Evolutionary conservation across 2,888 invertebrate genomes (phyloP).

Genomic region (Meandrusa payeni): DNA sequence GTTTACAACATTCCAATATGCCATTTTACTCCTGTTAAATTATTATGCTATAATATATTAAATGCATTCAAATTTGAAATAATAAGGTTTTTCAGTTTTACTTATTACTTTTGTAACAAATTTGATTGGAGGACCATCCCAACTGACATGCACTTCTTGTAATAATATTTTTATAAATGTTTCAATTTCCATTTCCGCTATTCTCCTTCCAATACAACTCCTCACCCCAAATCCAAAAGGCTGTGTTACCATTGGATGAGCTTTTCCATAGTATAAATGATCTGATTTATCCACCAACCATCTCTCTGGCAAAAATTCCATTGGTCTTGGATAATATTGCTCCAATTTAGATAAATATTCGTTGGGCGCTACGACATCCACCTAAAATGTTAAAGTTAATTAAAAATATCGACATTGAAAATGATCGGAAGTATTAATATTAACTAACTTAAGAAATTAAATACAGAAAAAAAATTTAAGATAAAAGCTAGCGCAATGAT

Average conservation of each 20-base stretch:
- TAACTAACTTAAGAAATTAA: too few relatives aligned
- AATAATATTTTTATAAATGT: conserved; percentile 62
- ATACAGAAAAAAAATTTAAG: too few relatives aligned
- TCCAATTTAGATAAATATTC: conserved; percentile 81
- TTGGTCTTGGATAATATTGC: conserved; percentile 78
- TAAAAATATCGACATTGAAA: too few relatives aligned
- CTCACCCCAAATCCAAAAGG: conserved; percentile 87
- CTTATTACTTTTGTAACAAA: conserved; percentile 49
- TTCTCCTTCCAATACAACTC: conserved; percentile 85
- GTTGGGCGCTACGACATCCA: conserved; percentile 88
- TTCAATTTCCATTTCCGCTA: conserved; percentile 87
- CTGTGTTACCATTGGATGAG: conserved; percentile 81
- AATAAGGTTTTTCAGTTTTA: conserved; percentile 51
- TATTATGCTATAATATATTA: conserved; percentile 23
- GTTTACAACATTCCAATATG: too few relatives aligned
- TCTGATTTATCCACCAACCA: conserved; percentile 82
- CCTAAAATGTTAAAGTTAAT: conserved; percentile 77
- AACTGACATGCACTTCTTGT: conserved; percentile 46
- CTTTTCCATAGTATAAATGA: conserved; percentile 64
- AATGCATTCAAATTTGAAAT: conserved; percentile 48
- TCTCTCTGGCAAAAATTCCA: conserved; percentile 83
- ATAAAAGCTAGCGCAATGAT: too few relatives aligned
- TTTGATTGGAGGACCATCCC: conserved; percentile 63
- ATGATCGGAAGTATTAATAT: too few relatives aligned
- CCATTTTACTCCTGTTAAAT: not conserved